These are phyloP conservation scores for Clarias platycephalus DNA, from an alignment of 2,797 vertebrate species.

Conservation along the genomic window DNA sequence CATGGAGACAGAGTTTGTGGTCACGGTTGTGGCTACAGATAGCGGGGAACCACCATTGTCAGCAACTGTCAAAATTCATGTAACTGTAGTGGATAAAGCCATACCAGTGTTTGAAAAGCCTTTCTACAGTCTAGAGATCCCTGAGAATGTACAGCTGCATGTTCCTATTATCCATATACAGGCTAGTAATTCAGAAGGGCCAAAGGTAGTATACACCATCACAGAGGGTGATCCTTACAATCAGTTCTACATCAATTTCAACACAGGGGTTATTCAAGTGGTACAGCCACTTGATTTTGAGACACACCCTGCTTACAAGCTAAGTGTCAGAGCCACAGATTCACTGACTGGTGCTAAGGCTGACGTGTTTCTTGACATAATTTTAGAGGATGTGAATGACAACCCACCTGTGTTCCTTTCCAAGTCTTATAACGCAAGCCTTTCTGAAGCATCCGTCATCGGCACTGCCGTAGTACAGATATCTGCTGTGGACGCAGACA, in stretches of 20 bases:
- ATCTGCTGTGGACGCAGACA: constrained; percentile 85
- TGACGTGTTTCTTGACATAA: constrained; percentile 93
- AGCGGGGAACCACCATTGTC: constrained; percentile 85
- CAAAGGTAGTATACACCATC: constrained; percentile 93
- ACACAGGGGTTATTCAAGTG: constrained; percentile 91
- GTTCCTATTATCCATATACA: constrained; percentile 91
- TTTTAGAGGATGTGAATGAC: constrained; percentile 94
- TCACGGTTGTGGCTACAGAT: constrained; percentile 86
- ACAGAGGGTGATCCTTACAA: constrained; percentile 91
- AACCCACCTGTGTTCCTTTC: constrained; percentile 85
- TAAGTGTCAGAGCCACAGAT: constrained; percentile 90
- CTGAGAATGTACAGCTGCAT: constrained; percentile 87
- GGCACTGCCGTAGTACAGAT: constrained; percentile 85
- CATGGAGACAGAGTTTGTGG: constrained; percentile 83
- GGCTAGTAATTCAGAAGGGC: constrained; percentile 91
- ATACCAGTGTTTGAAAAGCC: constrained; percentile 95
- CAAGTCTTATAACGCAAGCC: constrained; percentile 76
- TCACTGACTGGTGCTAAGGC: constrained; percentile 88
- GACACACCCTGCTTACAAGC: constrained; percentile 92
- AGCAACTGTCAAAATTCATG: constrained; percentile 81
- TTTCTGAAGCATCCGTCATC: constrained; percentile 90
- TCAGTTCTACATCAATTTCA: constrained; percentile 94
- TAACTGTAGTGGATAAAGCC: constrained; percentile 92
- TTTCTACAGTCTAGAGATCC: constrained; percentile 94
- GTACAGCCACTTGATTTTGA: constrained; percentile 90